These are phyloP conservation scores for Teleiodes luculella DNA, from an alignment of 2,888 invertebrate genomes.

Conservation along the genomic window DNA sequence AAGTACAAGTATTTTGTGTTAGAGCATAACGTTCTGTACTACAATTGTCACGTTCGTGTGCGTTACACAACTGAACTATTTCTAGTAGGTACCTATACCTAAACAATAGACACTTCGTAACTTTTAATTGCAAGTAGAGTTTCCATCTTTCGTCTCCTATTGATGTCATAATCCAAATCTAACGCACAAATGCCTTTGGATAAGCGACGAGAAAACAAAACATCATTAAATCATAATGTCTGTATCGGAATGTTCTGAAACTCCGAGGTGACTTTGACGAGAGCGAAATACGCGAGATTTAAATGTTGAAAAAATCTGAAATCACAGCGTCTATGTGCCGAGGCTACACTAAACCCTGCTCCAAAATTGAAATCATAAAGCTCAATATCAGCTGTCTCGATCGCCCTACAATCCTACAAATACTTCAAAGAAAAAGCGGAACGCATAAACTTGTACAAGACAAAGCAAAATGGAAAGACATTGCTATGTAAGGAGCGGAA, in stretches of 20 bases:
- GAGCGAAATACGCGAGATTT: conserved; percentile 3
- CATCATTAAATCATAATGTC: background rate
- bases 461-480: conserved; percentile 45
- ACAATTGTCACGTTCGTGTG: too few species aligned
- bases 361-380: conserved; percentile 3
- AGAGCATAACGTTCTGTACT: too few species aligned
- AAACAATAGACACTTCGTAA: background rate
- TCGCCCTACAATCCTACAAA: background rate
- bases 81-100: background rate
- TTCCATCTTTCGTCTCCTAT: too few species aligned
- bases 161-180: background rate
- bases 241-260: background rate
- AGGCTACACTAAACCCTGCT: background rate
- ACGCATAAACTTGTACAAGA: conserved; percentile 36
- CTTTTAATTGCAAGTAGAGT: background rate
- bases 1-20: too few species aligned
- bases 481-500: conserved; percentile 55
- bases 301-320: conserved; percentile 5
- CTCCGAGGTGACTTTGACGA: background rate
- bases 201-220: background rate
- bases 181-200: background rate
- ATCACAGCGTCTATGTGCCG: background rate
- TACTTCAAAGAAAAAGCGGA: conserved; percentile 30
- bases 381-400: background rate
- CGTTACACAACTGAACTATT: background rate